Evolutionary conservation across 1,140 invertebrate species (phyloP).

Genomic region (Reticulitermes speratus): DNA sequence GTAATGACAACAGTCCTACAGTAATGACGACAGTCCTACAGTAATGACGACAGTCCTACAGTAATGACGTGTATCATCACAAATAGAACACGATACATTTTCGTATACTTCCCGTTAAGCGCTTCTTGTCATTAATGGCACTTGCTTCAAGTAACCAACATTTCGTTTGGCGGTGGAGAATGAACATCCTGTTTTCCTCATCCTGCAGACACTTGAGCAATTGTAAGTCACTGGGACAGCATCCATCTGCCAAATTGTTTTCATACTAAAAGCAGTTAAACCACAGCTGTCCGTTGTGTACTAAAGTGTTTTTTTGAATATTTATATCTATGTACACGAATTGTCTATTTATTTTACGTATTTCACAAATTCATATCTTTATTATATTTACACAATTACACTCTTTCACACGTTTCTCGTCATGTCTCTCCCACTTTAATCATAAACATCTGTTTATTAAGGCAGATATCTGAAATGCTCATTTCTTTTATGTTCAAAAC

Average conservation of each 20-base stretch:
- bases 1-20: too few relatives aligned
- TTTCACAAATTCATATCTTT: neutral
- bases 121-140: neutral
- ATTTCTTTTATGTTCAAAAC: neutral
- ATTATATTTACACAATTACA: neutral
- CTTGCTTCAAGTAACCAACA: neutral
- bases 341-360: neutral
- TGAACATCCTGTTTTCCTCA: neutral
- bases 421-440: neutral
- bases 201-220: neutral
- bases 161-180: slow-evolving; percentile 2
- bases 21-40: too few relatives aligned
- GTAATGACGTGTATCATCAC: neutral
- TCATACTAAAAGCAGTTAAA: neutral
- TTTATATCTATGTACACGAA: neutral
- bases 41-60: too few relatives aligned
- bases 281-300: neutral
- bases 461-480: neutral
- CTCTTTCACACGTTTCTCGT: neutral
- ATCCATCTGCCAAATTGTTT: neutral
- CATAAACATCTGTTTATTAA: neutral
- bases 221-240: neutral
- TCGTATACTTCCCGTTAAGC: neutral
- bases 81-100: slow-evolving; percentile 6
- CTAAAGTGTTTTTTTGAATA: neutral